Evolutionary conservation across 2,888 invertebrate genomes (phyloP).

Genomic region (Schizaphis graminum): DNA sequence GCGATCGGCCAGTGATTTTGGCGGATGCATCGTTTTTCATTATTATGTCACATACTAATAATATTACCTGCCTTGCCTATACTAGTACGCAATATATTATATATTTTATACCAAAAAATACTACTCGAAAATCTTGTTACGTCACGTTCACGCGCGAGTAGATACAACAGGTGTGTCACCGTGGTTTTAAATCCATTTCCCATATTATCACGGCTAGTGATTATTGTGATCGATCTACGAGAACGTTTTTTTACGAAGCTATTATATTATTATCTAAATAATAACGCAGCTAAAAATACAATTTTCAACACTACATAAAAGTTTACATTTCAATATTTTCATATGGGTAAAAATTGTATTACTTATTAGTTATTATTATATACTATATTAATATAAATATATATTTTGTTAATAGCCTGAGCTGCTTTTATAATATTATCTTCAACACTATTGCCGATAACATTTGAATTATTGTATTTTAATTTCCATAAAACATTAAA

Average conservation of each 20-base stretch:
- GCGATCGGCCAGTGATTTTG: background rate
- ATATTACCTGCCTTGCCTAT: background rate
- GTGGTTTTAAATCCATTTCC: slow-evolving; percentile 1
- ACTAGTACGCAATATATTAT: background rate
- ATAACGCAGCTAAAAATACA: background rate
- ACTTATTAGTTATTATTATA: no score
- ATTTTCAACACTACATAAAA: no score
- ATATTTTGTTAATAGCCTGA: no score
- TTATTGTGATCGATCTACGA: background rate
- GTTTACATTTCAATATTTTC: no score
- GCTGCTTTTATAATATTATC: no score
- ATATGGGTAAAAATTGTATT: no score
- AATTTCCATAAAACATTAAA: no score
- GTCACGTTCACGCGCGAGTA: background rate
- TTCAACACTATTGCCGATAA: no score
- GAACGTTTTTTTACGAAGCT: background rate
- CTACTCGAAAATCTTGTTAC: slow-evolving; percentile 4
- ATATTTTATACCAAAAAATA: background rate
- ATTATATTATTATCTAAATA: background rate
- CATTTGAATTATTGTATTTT: no score
- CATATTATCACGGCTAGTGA: background rate
- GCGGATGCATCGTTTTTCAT: background rate
- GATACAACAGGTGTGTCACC: background rate
- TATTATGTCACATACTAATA: slow-evolving; percentile 12
- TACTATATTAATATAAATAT: no score